Conservation (phyloP, 2,113 vertebrate species). For the Argyrosomus japonicus region DNA sequence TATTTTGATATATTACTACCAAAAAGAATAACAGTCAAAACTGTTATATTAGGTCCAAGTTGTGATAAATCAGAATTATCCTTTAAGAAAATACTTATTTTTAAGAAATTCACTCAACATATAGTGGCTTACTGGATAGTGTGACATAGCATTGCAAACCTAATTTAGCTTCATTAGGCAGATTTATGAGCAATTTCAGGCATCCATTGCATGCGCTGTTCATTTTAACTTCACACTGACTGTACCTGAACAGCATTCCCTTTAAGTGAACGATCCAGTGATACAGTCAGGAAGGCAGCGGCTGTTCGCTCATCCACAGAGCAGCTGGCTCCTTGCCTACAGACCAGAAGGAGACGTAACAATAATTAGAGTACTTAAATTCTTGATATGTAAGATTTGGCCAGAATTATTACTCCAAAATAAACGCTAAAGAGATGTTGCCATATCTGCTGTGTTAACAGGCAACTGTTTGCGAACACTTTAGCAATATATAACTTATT, state of each 20-base stretch:
- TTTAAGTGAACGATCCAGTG: slow-evolving; percentile 88
- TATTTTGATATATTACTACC: no score
- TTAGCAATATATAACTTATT: background rate
- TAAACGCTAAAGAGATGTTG: background rate
- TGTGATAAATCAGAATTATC: background rate
- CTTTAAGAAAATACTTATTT: background rate
- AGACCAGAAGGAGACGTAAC: background rate
- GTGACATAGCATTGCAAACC: background rate
- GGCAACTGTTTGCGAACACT: background rate
- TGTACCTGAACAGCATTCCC: slow-evolving; percentile 90
- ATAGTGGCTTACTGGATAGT: background rate
- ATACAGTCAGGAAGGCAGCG: slow-evolving; percentile 92
- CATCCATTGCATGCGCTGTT: no score
- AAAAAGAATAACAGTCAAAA: background rate
- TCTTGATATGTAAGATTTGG: background rate
- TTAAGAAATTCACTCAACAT: background rate
- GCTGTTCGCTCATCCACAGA: slow-evolving; percentile 90
- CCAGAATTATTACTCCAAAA: background rate
- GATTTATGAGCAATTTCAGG: background rate
- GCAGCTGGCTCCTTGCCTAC: slow-evolving; percentile 90
- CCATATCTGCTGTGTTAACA: no score
- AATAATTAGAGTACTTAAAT: background rate
- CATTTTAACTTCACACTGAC: background rate
- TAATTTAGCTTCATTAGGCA: background rate
- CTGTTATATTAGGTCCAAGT: no score